A percentile compares a stretch with the other conserved stretches of the same genome.
phyloP scores from a whole-genome alignment of 2,797 vertebrate species.

The Agapornis canus region DNA sequence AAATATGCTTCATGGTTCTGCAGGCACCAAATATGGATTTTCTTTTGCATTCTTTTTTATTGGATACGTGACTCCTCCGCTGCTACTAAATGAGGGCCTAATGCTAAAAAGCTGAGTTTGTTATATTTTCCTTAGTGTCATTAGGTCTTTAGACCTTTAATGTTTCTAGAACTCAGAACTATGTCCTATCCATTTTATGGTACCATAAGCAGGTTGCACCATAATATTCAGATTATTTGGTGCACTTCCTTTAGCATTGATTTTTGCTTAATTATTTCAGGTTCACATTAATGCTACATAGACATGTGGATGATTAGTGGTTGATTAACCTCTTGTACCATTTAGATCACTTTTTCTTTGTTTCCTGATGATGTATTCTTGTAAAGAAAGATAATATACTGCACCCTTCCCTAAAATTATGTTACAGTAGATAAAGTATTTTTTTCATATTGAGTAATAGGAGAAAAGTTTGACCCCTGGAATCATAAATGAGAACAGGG shows the following conservation, averaged over 20 bases:
- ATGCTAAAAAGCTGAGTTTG: neutral
- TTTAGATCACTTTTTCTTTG: neutral
- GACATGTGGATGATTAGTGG: neutral
- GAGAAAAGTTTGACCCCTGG: neutral
- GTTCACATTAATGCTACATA: neutral
- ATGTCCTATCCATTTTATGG: neutral
- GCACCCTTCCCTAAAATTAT: neutral
- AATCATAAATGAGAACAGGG: neutral
- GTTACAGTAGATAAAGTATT: neutral
- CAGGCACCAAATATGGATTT: constrained; percentile 57
- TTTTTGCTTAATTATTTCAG: neutral
- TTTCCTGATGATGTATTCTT: neutral
- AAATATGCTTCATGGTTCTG: constrained; percentile 62
- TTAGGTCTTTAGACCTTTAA: neutral
- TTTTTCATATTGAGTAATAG: neutral
- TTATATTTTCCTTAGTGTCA: neutral
- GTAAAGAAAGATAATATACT: neutral
- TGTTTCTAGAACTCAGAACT: neutral
- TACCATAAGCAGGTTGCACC: neutral
- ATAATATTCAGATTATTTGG: neutral
- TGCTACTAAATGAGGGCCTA: neutral
- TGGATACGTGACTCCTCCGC: neutral
- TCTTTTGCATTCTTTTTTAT: constrained; percentile 48
- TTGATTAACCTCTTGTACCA: neutral
- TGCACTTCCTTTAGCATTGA: neutral